A percentile compares a stretch with the other conserved stretches of the same genome.
phyloP scores from a whole-genome alignment of 1,140 invertebrate genomes.

The Drosophila cardini region DNA sequence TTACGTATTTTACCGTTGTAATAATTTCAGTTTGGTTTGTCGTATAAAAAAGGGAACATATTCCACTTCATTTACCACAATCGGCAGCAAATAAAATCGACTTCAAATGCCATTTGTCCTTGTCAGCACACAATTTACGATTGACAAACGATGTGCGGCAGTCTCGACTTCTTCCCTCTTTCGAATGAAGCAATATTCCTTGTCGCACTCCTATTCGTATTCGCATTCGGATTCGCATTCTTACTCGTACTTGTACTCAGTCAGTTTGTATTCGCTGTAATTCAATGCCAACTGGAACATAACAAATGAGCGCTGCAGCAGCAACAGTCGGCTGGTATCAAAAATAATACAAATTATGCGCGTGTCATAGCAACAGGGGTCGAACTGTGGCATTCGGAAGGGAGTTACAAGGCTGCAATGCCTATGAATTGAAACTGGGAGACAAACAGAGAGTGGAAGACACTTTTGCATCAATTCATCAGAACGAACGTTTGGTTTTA shows the following conservation, averaged over 20 bases:
- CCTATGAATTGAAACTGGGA: neutral
- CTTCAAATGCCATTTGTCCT: constrained; percentile 74
- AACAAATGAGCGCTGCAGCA: constrained; percentile 37
- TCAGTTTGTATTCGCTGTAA: constrained; percentile 30
- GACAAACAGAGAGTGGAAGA: neutral
- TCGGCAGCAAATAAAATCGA: constrained; percentile 65
- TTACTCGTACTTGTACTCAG: too few species aligned
- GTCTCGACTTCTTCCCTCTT: neutral
- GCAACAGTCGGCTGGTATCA: constrained; percentile 43
- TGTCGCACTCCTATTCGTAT: neutral
- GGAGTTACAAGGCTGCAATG: neutral
- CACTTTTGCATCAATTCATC: constrained; percentile 55
- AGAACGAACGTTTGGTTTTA: constrained; percentile 17
- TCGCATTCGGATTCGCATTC: neutral
- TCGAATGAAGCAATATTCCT: constrained; percentile 31
- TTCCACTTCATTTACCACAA: constrained; percentile 73
- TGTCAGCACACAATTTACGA: constrained; percentile 73
- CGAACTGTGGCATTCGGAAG: neutral
- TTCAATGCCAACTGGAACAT: constrained; percentile 54
- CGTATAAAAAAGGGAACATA: constrained; percentile 50
- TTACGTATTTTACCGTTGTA: constrained; percentile 16
- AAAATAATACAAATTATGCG: constrained; percentile 69
- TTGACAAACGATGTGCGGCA: constrained; percentile 68
- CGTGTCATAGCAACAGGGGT: constrained; percentile 43
- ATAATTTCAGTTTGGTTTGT: constrained; percentile 36